Percentiles rank a stretch among this genome's conserved stretches.
phyloP scores from a whole-genome alignment of 2,113 vertebrate species.

The Mustela lutreola region DNA sequence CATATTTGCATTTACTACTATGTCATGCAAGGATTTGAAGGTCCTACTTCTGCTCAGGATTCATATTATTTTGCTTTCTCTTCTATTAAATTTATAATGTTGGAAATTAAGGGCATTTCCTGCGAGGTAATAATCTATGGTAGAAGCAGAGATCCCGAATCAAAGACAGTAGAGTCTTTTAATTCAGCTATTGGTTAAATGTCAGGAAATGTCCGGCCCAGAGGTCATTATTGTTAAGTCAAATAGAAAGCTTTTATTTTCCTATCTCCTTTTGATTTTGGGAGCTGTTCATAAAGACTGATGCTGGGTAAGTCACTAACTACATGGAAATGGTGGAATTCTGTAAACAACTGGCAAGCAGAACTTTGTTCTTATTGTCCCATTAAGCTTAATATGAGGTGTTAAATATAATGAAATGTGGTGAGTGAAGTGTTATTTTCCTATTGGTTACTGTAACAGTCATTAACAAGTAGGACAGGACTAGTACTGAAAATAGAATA shows the following conservation, averaged over 20 bases:
- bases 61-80: constrained; percentile 49
- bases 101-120: constrained; percentile 45
- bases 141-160: constrained; percentile 71
- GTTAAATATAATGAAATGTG: constrained; percentile 83
- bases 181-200: constrained; percentile 78
- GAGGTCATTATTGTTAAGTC: constrained; percentile 78
- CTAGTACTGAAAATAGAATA: constrained; percentile 81
- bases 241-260: constrained; percentile 75
- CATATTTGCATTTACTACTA: not conserved
- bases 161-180: constrained; percentile 80
- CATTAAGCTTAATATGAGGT: constrained; percentile 80
- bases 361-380: constrained; percentile 80
- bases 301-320: constrained; percentile 40
- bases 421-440: constrained; percentile 81
- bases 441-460: constrained; percentile 83
- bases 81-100: constrained; percentile 59
- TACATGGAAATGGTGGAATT: constrained; percentile 61
- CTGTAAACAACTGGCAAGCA: constrained; percentile 78
- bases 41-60: not conserved
- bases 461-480: constrained; percentile 80
- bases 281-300: constrained; percentile 53
- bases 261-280: constrained; percentile 63
- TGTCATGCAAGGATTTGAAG: constrained; percentile 22
- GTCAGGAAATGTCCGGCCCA: constrained; percentile 77
- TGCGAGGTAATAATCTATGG: constrained; percentile 57